Evolutionary conservation across 1,140 invertebrate species (phyloP).

Genomic region (Drosophila persimilis): DNA sequence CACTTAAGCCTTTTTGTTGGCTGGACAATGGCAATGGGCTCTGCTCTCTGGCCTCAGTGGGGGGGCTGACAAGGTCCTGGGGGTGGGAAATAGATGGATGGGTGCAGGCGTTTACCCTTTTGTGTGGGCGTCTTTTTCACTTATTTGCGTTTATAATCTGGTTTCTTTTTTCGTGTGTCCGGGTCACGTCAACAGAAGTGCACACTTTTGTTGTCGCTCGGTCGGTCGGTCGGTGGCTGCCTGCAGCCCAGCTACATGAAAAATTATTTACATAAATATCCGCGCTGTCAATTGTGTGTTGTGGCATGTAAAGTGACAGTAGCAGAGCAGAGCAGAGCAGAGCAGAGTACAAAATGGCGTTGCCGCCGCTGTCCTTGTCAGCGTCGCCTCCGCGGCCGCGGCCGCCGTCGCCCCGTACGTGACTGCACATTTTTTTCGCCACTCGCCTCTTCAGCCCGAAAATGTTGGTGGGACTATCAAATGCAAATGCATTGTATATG

Average conservation of each 20-base stretch:
- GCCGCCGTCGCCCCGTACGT: conserved; percentile 47
- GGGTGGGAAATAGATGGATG: conserved; percentile 57
- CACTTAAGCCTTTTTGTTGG: conserved; percentile 49
- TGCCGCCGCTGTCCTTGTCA: conserved; percentile 23
- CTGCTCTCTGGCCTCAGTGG: too few relatives aligned
- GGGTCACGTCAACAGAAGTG: conserved; percentile 74
- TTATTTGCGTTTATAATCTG: conserved; percentile 49
- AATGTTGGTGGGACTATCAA: conserved; percentile 68
- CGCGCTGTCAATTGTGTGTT: conserved; percentile 80
- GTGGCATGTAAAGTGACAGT: conserved; percentile 79
- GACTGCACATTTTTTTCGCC: conserved; percentile 68
- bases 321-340: conserved; percentile 36
- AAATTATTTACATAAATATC: conserved; percentile 81
- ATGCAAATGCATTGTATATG: conserved; percentile 71
- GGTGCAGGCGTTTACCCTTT: conserved; percentile 40
- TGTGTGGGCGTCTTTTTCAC: conserved; percentile 27
- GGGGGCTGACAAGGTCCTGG: conserved; percentile 13
- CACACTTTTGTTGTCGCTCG: conserved; percentile 57
- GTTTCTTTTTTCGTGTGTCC: conserved; percentile 25
- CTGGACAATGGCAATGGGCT: conserved; percentile 37
- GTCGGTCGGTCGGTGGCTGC: conserved; percentile 13
- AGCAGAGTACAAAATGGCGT: conserved; percentile 64
- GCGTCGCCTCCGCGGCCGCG: neutral
- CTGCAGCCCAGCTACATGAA: conserved; percentile 66
- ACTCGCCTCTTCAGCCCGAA: conserved; percentile 33